These are phyloP conservation scores for Ophion costatus DNA, from an alignment of 2,888 invertebrate genomes.

Conservation along the genomic window DNA sequence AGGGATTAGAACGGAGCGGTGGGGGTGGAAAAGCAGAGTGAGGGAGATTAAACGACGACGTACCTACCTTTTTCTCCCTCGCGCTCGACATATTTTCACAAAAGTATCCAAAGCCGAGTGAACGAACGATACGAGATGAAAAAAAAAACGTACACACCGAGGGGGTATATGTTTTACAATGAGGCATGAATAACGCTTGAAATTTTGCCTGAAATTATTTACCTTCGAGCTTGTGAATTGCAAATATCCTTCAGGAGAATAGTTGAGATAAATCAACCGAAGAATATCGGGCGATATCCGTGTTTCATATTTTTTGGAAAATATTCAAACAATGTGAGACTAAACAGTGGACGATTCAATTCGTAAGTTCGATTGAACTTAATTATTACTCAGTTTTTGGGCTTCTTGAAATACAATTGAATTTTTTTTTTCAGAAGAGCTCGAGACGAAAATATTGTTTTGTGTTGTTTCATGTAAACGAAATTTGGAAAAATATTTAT, in stretches of 20 bases:
- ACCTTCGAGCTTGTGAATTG: constrained; percentile 5
- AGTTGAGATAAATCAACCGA: neutral
- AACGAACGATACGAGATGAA: constrained; percentile 20
- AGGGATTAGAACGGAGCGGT: constrained; percentile 52
- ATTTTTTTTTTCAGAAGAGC: neutral
- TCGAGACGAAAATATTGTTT: no score
- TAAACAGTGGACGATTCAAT: neutral
- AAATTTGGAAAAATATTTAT: neutral
- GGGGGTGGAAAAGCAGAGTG: constrained; percentile 35
- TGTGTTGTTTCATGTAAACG: neutral
- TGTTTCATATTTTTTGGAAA: neutral
- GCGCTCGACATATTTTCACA: constrained; percentile 29
- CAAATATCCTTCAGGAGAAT: neutral
- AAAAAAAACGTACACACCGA: constrained; percentile 3
- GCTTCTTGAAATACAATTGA: neutral
- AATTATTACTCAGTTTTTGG: neutral
- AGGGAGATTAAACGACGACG: constrained; percentile 62
- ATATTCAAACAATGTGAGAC: neutral
- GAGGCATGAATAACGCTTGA: constrained; percentile 7
- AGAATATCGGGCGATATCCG: neutral
- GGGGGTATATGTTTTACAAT: constrained; percentile 5
- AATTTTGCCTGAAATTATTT: constrained; percentile 8
- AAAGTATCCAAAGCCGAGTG: constrained; percentile 20
- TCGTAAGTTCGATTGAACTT: neutral
- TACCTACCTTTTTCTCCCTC: constrained; percentile 23